Evolutionary conservation across 1,140 invertebrate species (phyloP).

Genomic region (Ips nitidus): DNA sequence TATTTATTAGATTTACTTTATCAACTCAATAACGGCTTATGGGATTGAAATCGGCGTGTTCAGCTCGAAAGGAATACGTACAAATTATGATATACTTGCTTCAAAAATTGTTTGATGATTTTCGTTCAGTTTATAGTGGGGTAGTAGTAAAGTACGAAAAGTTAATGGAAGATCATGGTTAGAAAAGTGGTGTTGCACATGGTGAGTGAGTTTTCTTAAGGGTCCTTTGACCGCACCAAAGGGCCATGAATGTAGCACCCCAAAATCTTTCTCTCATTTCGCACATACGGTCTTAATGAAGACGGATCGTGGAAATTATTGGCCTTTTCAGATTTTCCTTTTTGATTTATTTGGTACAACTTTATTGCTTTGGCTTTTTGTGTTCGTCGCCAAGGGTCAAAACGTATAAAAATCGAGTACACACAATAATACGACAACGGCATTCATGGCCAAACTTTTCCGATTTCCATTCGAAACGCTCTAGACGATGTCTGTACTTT

Average conservation of each 20-base stretch:
- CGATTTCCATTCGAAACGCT: slow-evolving; percentile 8
- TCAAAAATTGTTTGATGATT: no score
- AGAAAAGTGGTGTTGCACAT: no score
- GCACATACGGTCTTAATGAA: slow-evolving; percentile 27
- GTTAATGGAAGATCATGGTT: no score
- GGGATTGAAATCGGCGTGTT: slow-evolving; percentile 7
- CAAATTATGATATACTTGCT: no score
- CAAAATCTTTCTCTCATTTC: slow-evolving; percentile 20
- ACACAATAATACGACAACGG: not conserved
- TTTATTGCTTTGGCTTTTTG: slow-evolving; percentile 10
- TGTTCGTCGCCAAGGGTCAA: not conserved
- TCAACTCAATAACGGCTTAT: slow-evolving; percentile 28
- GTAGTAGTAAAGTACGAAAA: not conserved
- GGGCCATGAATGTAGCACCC: slow-evolving; percentile 17
- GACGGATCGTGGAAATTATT: slow-evolving; percentile 27
- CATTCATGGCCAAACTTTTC: slow-evolving; percentile 11
- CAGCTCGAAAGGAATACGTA: not conserved
- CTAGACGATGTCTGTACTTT: not conserved
- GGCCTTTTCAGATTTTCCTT: slow-evolving; percentile 22
- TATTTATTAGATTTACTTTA: slow-evolving; percentile 35
- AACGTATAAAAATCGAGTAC: not conserved
- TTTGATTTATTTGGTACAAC: slow-evolving; percentile 26
- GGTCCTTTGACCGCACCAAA: not conserved
- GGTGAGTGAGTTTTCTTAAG: not conserved
- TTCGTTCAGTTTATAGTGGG: no score